Base-by-base conservation (phyloP, 2,113 vertebrate genomes). In the Xyrauchen texanus region DNA sequence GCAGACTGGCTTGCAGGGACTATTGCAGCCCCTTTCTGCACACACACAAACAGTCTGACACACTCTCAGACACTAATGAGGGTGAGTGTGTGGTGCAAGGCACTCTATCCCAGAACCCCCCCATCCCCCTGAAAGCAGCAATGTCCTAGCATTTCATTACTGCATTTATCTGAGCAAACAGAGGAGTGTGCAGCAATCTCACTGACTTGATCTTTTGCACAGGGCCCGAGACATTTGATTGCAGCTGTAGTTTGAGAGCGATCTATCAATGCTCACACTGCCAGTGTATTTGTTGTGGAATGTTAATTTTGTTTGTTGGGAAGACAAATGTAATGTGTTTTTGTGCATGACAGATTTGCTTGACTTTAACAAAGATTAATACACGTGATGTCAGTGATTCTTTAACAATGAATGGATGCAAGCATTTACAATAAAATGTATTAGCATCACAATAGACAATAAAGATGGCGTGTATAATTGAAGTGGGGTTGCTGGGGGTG, bases 81-180 rank as follows among this genome's bases (percentile, higher is more conserved):
- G 65, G 57, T 34, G 53, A 42, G 45, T 66, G 52, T 66, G 34
- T 68, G 51, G 55, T 34, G 61, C 49, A 72, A 45, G 34, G 6
- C 67, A 70, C 76, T 60, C 69, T 61, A 34, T 68, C 63, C 60
- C 3, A 34, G 21, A 34, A 34, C 21, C 67, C 44, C 6, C 52
- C 16, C 60, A 10, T n/a, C n/a, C 53, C 47, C 57, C 66, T 34
- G 57, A 62, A 68, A 74, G 77, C 53, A 66, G 60, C 81, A 80
- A 34, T 7, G 60, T 42, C 60, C 13, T 62, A 63, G 78, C 65
- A 77, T 80, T 79, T 83, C 68, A 80, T 83, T 83, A 77, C 63
- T 12, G 49, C 73, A 44, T 80, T 83, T 83, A 80, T 58, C 55
- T 77, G 65, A n/a, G 61, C 72, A 67, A 71, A 76, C 3, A 42